Evolutionary conservation across 2,888 invertebrate genomes (phyloP).

Genomic region (Lingula anatina): DNA sequence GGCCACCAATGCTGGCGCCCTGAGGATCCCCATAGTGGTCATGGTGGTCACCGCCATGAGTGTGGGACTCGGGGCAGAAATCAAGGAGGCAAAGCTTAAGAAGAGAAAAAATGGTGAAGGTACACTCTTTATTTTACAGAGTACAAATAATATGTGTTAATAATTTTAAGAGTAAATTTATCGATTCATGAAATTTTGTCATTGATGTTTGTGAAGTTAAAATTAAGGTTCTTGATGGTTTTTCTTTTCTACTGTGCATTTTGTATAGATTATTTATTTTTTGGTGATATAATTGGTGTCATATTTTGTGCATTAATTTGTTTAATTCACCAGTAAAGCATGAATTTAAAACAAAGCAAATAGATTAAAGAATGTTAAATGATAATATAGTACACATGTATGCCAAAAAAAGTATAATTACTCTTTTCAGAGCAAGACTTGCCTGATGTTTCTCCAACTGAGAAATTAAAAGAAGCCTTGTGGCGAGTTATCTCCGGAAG

Average conservation of each 20-base stretch:
- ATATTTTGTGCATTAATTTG: too few species aligned
- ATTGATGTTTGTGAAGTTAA: not conserved
- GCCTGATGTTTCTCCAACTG: not conserved
- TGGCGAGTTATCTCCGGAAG: too few species aligned
- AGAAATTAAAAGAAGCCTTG: too few species aligned
- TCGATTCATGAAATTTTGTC: not conserved
- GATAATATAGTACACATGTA: too few species aligned
- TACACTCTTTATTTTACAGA: too few species aligned
- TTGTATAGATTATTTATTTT: not conserved
- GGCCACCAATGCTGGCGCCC: constrained; percentile 69
- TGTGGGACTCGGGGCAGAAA: constrained; percentile 59
- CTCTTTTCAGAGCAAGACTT: not conserved
- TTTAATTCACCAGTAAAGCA: not conserved
- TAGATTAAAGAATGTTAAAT: too few species aligned
- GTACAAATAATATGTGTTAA: too few species aligned
- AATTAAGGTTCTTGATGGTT: not conserved
- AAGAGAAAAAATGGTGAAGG: too few species aligned
- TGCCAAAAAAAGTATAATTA: too few species aligned
- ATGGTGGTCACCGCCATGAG: constrained; percentile 63
- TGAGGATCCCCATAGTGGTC: constrained; percentile 72
- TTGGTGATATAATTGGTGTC: too few species aligned
- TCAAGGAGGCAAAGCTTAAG: constrained; percentile 18
- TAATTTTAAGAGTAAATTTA: too few species aligned
- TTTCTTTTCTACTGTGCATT: not conserved
- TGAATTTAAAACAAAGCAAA: not conserved